Percentiles rank a stretch among this genome's conserved stretches.
Conservation (phyloP, 1,140 invertebrate genomes). For the Augochlora pura region DNA sequence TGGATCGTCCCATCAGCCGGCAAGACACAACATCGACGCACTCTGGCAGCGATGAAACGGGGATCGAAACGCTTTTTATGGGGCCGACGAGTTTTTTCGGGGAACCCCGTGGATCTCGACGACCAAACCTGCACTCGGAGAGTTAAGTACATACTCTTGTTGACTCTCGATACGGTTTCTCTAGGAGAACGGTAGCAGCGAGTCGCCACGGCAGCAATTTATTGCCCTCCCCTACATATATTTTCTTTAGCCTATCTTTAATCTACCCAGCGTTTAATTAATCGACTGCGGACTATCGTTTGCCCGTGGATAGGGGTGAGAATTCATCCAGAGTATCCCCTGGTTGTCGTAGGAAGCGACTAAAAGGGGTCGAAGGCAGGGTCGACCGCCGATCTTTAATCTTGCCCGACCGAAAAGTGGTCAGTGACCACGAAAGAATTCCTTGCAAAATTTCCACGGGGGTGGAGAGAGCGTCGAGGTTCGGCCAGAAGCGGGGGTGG, state of each 20-base stretch:
- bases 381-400: slow-evolving; percentile 15
- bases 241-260: no score
- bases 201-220: no score
- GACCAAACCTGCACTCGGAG: no score
- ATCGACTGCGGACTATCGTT: not conserved
- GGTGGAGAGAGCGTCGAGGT: not conserved
- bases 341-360: not conserved
- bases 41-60: slow-evolving; percentile 4
- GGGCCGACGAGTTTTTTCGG: no score
- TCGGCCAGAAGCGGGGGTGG: not conserved
- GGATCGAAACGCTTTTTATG: no score
- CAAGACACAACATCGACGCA: slow-evolving; percentile 22
- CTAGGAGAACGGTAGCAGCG: no score
- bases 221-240: no score
- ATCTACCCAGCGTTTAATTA: no score
- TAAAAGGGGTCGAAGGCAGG: slow-evolving; percentile 10
- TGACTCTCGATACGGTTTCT: no score
- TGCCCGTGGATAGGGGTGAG: not conserved
- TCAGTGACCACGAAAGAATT: not conserved
- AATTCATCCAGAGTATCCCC: not conserved
- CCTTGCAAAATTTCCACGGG: not conserved
- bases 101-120: no score
- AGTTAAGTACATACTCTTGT: no score
- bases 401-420: not conserved
- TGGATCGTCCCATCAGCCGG: slow-evolving; percentile 33